Base-by-base conservation (phyloP, 2,797 vertebrate genomes). In the Sebastes iracundus region DNA sequence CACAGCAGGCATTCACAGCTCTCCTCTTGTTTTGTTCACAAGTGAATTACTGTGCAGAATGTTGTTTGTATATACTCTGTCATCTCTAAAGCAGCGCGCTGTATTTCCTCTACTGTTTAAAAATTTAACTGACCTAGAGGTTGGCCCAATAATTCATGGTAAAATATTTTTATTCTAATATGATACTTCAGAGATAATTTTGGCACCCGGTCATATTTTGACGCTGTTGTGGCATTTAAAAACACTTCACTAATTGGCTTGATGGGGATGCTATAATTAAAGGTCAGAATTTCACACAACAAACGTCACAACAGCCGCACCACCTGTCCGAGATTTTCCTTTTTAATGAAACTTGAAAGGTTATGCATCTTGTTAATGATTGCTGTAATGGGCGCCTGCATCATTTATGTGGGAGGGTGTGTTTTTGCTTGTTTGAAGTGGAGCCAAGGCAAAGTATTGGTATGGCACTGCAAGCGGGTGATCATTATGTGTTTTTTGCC, bases 241-340 rank as follows among this genome's bases (percentile, higher is more conserved):
- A 84, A 62, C 70, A 81, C 65, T 72, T 60, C 63, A 49, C 83
- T 90, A 90, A 91, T 91, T 91, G 87, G 84, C 84, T 69, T 90
- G 79, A 87, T 83, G 77, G 83, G 87, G 84, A 71, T 84, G 63
- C 82, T 81, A 55, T 86, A 88, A 89, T 88, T 91, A 92, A 90
- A 93, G 87, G 87, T 90, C 86, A 88, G 56, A 72, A 76, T 89
- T 75, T 81, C 65, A 75, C 65, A 74, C 77, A 77, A 61, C 75
- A 86, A 75, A 72, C 53, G 18, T 81, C 78, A 70, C 49, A 80
- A 83, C 73, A 72, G 79, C 62, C 11, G 11, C 69, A 23, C 67
- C 72, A 79, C 80, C 81, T 80, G 81, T 80, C 84, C 53, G 16
- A 76, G 73, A 25, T 68, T 65, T 77, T 74, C 64, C 20, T 73